Evolutionary conservation across 2,888 invertebrate genomes (phyloP).

Genomic region (Drosophila testacea): DNA sequence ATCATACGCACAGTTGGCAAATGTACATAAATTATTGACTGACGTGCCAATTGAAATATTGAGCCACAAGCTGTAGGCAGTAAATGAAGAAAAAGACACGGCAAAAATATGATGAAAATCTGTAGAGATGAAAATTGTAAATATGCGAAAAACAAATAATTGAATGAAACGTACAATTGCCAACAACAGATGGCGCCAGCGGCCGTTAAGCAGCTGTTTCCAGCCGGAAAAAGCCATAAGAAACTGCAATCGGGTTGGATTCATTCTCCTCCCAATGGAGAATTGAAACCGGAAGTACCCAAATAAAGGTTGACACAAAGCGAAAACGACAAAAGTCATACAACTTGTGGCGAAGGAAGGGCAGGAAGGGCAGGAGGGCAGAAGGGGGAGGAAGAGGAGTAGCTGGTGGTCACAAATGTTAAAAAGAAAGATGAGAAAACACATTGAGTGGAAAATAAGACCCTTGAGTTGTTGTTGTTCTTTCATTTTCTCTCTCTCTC

Average conservation of each 20-base stretch:
- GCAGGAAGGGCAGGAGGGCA: background rate
- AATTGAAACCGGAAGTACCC: slow-evolving; percentile 45
- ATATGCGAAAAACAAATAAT: background rate
- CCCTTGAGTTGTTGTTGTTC: background rate
- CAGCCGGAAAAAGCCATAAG: slow-evolving; percentile 27
- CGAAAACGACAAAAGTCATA: slow-evolving; percentile 8
- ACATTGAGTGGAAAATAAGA: slow-evolving; percentile 50
- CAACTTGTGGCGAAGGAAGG: background rate
- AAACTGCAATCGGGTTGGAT: slow-evolving; percentile 12
- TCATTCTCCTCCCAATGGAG: background rate
- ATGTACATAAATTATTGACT: slow-evolving; percentile 47
- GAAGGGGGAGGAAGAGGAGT: background rate
- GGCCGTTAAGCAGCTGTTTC: slow-evolving; percentile 16
- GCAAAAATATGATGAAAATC: slow-evolving; percentile 1
- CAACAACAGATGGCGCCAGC: slow-evolving; percentile 59
- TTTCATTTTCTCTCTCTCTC: too few species aligned
- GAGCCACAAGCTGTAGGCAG: slow-evolving; percentile 33
- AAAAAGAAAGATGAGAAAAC: slow-evolving; percentile 28
- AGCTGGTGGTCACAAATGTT: slow-evolving; percentile 2
- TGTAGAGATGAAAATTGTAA: slow-evolving; percentile 1
- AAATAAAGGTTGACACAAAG: slow-evolving; percentile 48
- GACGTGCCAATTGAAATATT: slow-evolving; percentile 27
- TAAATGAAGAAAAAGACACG: slow-evolving; percentile 13
- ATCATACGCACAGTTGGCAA: slow-evolving; percentile 72
- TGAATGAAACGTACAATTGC: slow-evolving; percentile 11